phyloP scores from a whole-genome alignment of 2,113 vertebrate genomes.

The Monarcha castaneiventris region DNA sequence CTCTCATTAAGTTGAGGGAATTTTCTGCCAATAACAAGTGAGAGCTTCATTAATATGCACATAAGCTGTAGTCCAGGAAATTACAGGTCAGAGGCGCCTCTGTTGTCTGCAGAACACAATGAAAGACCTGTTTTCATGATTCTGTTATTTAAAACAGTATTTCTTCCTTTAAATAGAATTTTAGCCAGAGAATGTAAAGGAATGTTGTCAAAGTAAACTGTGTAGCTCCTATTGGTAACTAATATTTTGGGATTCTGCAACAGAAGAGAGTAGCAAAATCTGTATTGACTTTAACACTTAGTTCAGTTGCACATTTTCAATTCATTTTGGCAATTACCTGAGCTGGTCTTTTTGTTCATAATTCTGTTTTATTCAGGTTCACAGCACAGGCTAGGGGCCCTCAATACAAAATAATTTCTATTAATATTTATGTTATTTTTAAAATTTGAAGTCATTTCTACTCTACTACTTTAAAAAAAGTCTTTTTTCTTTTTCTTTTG shows the following conservation, averaged over 20 bases:
- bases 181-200: neutral
- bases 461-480: neutral
- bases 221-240: neutral
- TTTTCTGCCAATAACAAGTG: neutral
- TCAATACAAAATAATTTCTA: neutral
- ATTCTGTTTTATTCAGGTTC: neutral
- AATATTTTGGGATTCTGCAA: neutral
- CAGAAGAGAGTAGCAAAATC: neutral
- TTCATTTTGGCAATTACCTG: neutral
- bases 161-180: neutral
- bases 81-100: neutral
- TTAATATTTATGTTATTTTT: neutral
- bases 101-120: neutral
- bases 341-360: neutral
- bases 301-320: neutral
- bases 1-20: neutral
- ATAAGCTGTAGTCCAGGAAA: neutral
- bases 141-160: neutral
- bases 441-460: neutral
- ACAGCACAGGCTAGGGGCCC: neutral
- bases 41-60: neutral
- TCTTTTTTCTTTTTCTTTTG: neutral
- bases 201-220: neutral
- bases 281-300: neutral
- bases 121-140: neutral